Conservation (phyloP, 2,113 vertebrate species). For the Alosa alosa region DNA sequence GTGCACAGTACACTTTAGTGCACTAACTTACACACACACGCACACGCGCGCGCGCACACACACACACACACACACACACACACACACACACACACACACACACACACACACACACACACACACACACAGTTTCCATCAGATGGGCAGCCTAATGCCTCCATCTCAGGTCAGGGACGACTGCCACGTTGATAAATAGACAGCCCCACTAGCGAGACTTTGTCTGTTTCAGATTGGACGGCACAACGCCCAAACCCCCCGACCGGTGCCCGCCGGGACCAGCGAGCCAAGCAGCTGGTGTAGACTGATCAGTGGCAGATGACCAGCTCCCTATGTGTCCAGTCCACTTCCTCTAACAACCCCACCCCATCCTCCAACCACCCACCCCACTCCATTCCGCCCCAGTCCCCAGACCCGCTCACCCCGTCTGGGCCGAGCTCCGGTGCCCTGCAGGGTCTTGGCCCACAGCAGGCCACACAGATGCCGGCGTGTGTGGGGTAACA, state of each 20-base stretch:
- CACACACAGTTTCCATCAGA: slow-evolving; percentile 34
- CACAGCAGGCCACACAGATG: not conserved
- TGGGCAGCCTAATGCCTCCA: slow-evolving; percentile 45
- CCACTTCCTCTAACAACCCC: slow-evolving; percentile 37
- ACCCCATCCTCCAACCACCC: slow-evolving; percentile 2
- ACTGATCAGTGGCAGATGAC: slow-evolving; percentile 61
- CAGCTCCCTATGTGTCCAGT: slow-evolving; percentile 41
- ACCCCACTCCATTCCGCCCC: not conserved
- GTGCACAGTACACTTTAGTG: no score
- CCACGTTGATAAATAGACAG: slow-evolving; percentile 42
- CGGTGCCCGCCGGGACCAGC: slow-evolving; percentile 35
- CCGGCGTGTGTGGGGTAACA: not conserved
- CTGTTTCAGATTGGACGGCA: slow-evolving; percentile 34
- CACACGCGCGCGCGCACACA: not conserved
- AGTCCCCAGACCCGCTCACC: not conserved
- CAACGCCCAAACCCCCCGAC: not conserved
- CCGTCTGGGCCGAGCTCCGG: slow-evolving; percentile 2
- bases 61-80: not conserved
- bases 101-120: not conserved
- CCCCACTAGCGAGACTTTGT: slow-evolving; percentile 46
- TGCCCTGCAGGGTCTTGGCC: slow-evolving; percentile 1
- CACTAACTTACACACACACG: not conserved
- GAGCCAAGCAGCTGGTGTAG: slow-evolving; percentile 64
- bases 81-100: not conserved
- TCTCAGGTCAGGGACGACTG: slow-evolving; percentile 47